Evolutionary conservation across 1,140 invertebrate genomes (phyloP).

Genomic region (Nomia melanderi): DNA sequence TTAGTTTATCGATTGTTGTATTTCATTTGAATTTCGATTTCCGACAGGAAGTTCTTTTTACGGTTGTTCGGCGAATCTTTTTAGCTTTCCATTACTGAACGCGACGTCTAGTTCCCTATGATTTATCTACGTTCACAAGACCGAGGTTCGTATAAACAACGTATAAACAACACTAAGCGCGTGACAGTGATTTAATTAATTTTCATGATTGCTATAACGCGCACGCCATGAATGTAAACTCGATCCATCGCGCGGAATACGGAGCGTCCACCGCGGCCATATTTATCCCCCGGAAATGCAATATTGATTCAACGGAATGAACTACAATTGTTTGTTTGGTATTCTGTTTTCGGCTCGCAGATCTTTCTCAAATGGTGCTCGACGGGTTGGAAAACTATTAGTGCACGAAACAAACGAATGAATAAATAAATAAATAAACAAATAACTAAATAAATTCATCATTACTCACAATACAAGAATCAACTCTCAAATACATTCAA

Average conservation of each 20-base stretch:
- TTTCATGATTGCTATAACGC: slow-evolving; percentile 27
- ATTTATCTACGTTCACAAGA: neutral
- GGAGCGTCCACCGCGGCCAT: neutral
- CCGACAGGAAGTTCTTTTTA: too few species aligned
- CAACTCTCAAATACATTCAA: too few species aligned
- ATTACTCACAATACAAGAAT: too few species aligned
- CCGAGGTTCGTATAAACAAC: slow-evolving; percentile 5
- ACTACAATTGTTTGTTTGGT: slow-evolving; percentile 17
- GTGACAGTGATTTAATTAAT: slow-evolving; percentile 28
- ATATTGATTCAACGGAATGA: slow-evolving; percentile 28
- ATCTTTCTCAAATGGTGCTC: neutral
- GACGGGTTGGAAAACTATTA: neutral
- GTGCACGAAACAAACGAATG: neutral
- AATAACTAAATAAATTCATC: too few species aligned
- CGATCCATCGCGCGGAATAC: slow-evolving; percentile 21
- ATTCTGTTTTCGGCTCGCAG: neutral
- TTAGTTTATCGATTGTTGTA: too few species aligned
- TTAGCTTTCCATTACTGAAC: too few species aligned
- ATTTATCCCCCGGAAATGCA: slow-evolving; percentile 30
- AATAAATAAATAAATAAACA: too few species aligned
- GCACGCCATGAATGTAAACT: slow-evolving; percentile 31
- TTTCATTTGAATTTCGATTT: too few species aligned
- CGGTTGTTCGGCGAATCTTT: too few species aligned
- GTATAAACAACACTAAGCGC: slow-evolving; percentile 29
- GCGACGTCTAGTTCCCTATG: too few species aligned